Percentiles rank a stretch among this genome's conserved stretches.
Conservation (phyloP, 64 coral and sea anemone genomes). For the Porites lutea region DNA sequence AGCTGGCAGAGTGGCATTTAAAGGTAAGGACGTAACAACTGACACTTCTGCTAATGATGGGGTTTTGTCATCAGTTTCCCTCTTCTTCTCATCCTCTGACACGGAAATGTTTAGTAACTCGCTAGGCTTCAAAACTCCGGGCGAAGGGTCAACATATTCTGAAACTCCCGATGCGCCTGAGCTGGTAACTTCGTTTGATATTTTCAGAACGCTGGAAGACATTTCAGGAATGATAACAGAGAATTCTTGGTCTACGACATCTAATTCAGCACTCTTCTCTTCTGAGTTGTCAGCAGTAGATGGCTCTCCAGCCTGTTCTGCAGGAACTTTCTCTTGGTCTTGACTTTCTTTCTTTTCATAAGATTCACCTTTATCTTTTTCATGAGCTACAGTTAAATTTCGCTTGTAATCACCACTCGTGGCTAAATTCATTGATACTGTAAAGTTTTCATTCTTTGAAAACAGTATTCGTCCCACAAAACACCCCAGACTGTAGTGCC, state of each 20-base stretch:
- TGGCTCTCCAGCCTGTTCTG: neutral
- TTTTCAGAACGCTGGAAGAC: neutral
- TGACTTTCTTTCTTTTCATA: constrained; percentile 1
- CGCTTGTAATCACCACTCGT: neutral
- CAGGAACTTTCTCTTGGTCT: neutral
- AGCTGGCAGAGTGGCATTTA: constrained; percentile 6
- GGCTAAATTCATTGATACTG: neutral
- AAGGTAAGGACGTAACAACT: constrained; percentile 12
- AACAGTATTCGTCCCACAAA: constrained; percentile 34
- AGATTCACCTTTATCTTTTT: neutral
- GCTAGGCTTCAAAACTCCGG: constrained; percentile 19
- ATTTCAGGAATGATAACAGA: neutral
- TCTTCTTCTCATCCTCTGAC: neutral
- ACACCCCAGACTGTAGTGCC: constrained; percentile 58
- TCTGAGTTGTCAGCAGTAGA: neutral
- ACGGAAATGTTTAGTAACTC: neutral
- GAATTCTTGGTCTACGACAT: neutral
- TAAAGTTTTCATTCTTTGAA: constrained; percentile 37
- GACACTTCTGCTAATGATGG: constrained; percentile 11
- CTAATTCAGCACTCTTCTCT: neutral
- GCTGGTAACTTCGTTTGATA: neutral
- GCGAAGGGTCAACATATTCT: neutral
- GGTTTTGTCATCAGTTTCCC: neutral
- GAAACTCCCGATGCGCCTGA: neutral
- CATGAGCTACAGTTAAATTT: neutral